A percentile compares a stretch with the other conserved stretches of the same genome.
These are phyloP conservation scores for Poecilia velifera DNA, from an alignment of 2,797 vertebrate species.

Conservation along the genomic window DNA sequence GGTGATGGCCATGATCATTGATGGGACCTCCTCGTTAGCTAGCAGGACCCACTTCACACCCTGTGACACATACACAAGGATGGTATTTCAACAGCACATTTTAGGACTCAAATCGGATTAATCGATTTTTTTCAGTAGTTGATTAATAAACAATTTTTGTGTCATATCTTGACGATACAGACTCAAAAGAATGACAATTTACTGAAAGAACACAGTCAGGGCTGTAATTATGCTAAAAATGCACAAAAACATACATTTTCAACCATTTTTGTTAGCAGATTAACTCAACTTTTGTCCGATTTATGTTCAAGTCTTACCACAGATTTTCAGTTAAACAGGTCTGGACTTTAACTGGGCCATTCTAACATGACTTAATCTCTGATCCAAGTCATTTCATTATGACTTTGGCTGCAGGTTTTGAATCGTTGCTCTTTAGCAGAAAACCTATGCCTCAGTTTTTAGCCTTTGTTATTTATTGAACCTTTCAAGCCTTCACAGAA, in stretches of 20 bases:
- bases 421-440: background rate
- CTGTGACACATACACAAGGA: slow-evolving; percentile 67
- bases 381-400: background rate
- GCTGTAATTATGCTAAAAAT: no score
- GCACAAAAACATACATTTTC: background rate
- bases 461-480: background rate
- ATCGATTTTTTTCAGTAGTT: no score
- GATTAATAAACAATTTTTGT: no score
- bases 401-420: background rate
- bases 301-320: background rate
- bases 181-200: no score
- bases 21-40: slow-evolving; percentile 92
- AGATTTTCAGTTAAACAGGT: background rate
- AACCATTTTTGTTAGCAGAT: background rate
- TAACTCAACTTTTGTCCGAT: background rate
- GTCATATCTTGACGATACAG: no score
- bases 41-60: slow-evolving; percentile 90
- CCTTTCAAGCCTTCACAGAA: background rate
- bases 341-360: background rate
- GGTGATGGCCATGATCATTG: slow-evolving; percentile 97
- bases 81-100: background rate
- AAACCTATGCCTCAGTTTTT: background rate
- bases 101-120: background rate
- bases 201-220: no score
- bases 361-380: background rate